Evolutionary conservation across 2,888 invertebrate species (phyloP).

Genomic region (Gerris lacustris): DNA sequence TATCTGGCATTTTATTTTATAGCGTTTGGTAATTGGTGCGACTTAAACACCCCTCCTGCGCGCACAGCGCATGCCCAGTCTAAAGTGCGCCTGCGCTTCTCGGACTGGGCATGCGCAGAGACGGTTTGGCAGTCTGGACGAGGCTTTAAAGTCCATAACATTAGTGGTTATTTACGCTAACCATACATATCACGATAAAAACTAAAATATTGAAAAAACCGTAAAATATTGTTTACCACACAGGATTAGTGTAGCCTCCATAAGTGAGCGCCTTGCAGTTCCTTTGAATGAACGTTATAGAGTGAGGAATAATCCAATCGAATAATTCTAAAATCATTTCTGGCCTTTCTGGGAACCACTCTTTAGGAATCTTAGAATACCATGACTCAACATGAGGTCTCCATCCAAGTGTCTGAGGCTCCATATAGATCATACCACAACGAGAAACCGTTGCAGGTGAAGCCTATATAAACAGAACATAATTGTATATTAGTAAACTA

Average conservation of each 20-base stretch:
- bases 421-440: slow-evolving; percentile 85
- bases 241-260: slow-evolving; percentile 59
- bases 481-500: too few relatives aligned
- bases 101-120: too few relatives aligned
- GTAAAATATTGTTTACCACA: slow-evolving; percentile 36
- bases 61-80: too few relatives aligned
- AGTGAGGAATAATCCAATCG: slow-evolving; percentile 68
- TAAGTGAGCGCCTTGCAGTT: slow-evolving; percentile 51
- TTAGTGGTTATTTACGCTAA: background rate
- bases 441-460: slow-evolving; percentile 79
- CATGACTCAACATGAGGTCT: slow-evolving; percentile 68
- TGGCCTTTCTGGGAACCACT: slow-evolving; percentile 25
- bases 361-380: slow-evolving; percentile 44
- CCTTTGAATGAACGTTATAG: slow-evolving; percentile 57
- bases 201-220: background rate
- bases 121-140: too few relatives aligned
- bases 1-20: too few relatives aligned
- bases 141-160: too few relatives aligned
- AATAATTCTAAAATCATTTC: slow-evolving; percentile 46
- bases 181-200: background rate
- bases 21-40: too few relatives aligned
- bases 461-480: slow-evolving; percentile 38
- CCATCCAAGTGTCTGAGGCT: slow-evolving; percentile 73
- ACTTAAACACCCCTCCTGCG: too few relatives aligned
- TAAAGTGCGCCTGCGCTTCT: too few relatives aligned